Evolutionary conservation across 2,797 vertebrate species (phyloP).

Genomic region (Hemibagrus guttatus): DNA sequence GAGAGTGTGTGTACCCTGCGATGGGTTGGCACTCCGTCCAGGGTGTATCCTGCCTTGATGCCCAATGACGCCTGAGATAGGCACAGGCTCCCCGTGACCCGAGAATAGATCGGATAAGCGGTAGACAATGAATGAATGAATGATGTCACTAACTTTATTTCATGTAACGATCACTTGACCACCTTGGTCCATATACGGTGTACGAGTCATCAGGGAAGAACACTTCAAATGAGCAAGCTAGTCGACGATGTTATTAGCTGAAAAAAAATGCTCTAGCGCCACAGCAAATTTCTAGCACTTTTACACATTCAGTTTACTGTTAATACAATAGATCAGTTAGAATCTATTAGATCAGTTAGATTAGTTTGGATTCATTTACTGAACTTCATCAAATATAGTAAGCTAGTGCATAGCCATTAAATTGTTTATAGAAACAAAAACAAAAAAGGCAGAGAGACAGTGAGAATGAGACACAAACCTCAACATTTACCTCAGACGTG

Average conservation of each 20-base stretch:
- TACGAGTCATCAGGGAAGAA: neutral
- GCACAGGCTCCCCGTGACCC: too few relatives aligned
- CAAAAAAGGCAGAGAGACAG: neutral
- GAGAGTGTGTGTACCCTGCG: too few relatives aligned
- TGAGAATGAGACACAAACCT: neutral
- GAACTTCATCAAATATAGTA: neutral
- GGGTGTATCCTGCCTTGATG: too few relatives aligned
- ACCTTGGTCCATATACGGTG: neutral
- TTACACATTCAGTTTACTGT: neutral
- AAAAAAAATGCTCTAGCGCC: too few relatives aligned
- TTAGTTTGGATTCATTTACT: neutral
- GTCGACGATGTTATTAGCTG: neutral
- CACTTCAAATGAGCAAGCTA: neutral
- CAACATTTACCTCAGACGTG: conserved; percentile 3
- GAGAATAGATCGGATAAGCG: too few relatives aligned
- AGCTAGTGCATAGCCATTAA: neutral
- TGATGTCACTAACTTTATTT: neutral
- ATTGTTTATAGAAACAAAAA: neutral
- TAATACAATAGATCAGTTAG: neutral
- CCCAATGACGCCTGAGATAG: too few relatives aligned
- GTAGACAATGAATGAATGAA: too few relatives aligned
- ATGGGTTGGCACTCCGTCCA: too few relatives aligned
- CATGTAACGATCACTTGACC: neutral
- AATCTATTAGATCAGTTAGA: neutral
- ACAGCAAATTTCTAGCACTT: neutral